These are phyloP conservation scores for Garrulus glandarius DNA, from an alignment of 2,797 vertebrate genomes.

Conservation along the genomic window DNA sequence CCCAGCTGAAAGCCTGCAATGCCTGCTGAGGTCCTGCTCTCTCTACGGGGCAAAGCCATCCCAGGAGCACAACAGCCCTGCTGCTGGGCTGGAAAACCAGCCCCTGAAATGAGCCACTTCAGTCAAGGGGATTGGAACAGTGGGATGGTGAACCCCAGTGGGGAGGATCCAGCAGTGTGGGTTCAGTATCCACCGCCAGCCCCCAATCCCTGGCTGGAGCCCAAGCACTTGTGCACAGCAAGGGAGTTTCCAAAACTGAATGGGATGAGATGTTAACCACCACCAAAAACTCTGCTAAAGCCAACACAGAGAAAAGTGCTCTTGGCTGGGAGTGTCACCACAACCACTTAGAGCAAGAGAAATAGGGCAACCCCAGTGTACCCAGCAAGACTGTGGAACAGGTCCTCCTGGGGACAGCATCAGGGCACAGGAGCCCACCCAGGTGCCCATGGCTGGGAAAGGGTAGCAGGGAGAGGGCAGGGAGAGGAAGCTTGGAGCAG, in stretches of 20 bases:
- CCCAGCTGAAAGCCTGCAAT: not conserved
- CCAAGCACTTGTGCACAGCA: not conserved
- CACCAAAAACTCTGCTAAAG: not conserved
- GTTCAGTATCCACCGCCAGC: not conserved
- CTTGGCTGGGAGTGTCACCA: not conserved
- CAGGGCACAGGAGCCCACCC: not conserved
- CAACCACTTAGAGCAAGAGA: not conserved
- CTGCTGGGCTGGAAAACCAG: not conserved
- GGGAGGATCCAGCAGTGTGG: not conserved
- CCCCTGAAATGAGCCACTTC: not conserved
- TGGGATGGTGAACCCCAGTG: not conserved
- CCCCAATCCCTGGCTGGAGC: not conserved
- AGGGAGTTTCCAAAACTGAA: not conserved
- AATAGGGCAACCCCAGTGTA: not conserved
- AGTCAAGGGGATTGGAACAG: not conserved
- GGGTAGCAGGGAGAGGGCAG: not conserved
- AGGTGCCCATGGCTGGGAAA: not conserved
- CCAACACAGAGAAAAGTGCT: accelerated
- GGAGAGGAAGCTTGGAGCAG: not conserved
- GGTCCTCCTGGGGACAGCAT: not conserved
- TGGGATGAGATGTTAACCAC: not conserved
- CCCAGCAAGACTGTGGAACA: not conserved
- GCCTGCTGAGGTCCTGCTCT: not conserved
- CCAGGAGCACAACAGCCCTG: not conserved
- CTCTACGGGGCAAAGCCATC: not conserved